Conservation (phyloP, 1,140 invertebrate species). For the Euwallacea similis region DNA sequence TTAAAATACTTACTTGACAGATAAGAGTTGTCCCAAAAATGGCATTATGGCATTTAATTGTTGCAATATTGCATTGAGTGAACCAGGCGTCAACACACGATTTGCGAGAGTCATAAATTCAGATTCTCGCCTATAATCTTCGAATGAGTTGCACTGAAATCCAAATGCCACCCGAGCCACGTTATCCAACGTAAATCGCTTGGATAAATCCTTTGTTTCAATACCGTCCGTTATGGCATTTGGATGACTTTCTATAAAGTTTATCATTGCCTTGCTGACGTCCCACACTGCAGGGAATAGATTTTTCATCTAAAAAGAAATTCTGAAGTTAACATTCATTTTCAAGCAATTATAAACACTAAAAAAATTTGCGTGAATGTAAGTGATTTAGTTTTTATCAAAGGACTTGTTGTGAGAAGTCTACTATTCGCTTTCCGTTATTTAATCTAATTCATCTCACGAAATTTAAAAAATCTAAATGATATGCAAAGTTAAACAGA, state of each 20-base stretch:
- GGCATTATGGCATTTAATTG: slow-evolving; percentile 12
- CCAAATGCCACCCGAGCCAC: slow-evolving; percentile 41
- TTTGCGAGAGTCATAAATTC: slow-evolving; percentile 23
- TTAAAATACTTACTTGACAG: neutral
- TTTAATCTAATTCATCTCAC: too few species aligned
- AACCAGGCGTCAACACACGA: slow-evolving; percentile 11
- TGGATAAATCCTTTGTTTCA: slow-evolving; percentile 32
- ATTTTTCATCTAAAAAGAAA: slow-evolving; percentile 32
- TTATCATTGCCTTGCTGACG: slow-evolving; percentile 35
- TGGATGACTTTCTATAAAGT: slow-evolving; percentile 39
- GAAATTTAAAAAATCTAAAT: too few species aligned
- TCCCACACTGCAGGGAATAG: slow-evolving; percentile 27
- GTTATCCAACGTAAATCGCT: slow-evolving; percentile 41
- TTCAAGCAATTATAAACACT: too few species aligned
- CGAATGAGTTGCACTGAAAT: slow-evolving; percentile 36
- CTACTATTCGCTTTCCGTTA: too few species aligned
- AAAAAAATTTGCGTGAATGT: neutral
- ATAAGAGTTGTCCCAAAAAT: neutral
- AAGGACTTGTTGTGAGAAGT: too few species aligned
- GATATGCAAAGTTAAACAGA: too few species aligned
- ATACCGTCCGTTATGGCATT: slow-evolving; percentile 17
- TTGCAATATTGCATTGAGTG: neutral
- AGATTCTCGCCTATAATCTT: slow-evolving; percentile 5
- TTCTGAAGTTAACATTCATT: too few species aligned
- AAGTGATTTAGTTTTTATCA: neutral